Percentiles rank a stretch among this genome's conserved stretches.
These are phyloP conservation scores for Melipona quadrifasciata DNA, from an alignment of 1,140 invertebrate genomes.

Conservation along the genomic window DNA sequence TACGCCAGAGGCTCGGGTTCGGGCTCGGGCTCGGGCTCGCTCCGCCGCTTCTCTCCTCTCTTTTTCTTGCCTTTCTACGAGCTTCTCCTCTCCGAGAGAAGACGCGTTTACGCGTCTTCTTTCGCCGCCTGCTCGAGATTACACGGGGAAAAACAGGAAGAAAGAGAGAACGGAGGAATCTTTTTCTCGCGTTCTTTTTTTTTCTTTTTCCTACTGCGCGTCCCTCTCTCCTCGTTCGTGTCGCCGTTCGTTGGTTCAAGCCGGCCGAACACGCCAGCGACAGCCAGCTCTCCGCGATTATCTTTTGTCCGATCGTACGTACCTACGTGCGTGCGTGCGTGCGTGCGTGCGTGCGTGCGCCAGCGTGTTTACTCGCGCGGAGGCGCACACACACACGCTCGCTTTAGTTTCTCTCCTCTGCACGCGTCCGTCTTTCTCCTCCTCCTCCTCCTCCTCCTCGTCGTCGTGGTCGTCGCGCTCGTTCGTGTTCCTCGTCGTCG, in stretches of 20 bases:
- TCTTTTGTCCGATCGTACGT: conserved; percentile 67
- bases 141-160: background rate
- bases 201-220: too few relatives aligned
- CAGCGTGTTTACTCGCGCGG: conserved; percentile 20
- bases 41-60: conserved; percentile 22
- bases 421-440: background rate
- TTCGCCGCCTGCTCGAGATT: background rate
- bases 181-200: background rate
- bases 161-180: background rate
- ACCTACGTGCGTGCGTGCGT: conserved; percentile 22
- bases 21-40: conserved; percentile 1
- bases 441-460: background rate
- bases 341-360: background rate
- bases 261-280: conserved; percentile 25
- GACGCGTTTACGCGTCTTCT: conserved; percentile 25
- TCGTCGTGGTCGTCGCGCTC: background rate
- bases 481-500: background rate
- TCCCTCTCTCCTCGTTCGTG: conserved; percentile 15
- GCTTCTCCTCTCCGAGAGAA: background rate
- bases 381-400: background rate
- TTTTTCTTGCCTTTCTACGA: background rate
- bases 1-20: conserved; percentile 24
- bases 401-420: conserved; percentile 1
- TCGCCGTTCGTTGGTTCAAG: conserved; percentile 25
- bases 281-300: conserved; percentile 60